These are phyloP conservation scores for Agriopis leucophaearia DNA, from an alignment of 2,888 invertebrate genomes.

Conservation along the genomic window DNA sequence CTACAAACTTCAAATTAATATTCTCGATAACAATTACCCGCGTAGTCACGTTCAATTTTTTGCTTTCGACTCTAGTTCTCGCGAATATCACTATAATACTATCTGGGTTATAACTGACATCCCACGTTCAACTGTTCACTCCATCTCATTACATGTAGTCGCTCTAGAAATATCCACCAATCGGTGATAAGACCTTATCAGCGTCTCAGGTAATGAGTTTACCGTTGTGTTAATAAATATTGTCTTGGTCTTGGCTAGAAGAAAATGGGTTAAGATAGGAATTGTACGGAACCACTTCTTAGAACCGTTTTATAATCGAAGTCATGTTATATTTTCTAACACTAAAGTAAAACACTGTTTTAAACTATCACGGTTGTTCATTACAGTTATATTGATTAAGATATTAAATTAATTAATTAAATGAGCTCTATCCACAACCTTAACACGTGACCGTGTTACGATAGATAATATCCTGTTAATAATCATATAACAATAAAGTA, in stretches of 20 bases:
- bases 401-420: too few species aligned
- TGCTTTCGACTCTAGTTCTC: not conserved
- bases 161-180: conserved; percentile 50
- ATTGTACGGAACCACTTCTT: too few species aligned
- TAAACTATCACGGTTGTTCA: too few species aligned
- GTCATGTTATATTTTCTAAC: too few species aligned
- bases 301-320: too few species aligned
- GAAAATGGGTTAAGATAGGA: too few species aligned
- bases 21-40: not conserved
- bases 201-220: conserved; percentile 29
- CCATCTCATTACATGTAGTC: conserved; percentile 24
- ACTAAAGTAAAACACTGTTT: too few species aligned
- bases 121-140: conserved; percentile 21
- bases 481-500: too few species aligned
- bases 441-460: too few species aligned
- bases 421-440: too few species aligned
- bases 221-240: not conserved
- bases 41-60: not conserved
- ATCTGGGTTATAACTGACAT: not conserved
- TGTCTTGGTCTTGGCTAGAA: not conserved
- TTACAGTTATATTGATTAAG: too few species aligned
- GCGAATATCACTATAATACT: not conserved
- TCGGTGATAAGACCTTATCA: conserved; percentile 46
- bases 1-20: not conserved
- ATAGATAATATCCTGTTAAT: too few species aligned